These are phyloP conservation scores for Pseudomyrmex sp. DNA, from an alignment of 1,140 invertebrate species.

Conservation along the genomic window DNA sequence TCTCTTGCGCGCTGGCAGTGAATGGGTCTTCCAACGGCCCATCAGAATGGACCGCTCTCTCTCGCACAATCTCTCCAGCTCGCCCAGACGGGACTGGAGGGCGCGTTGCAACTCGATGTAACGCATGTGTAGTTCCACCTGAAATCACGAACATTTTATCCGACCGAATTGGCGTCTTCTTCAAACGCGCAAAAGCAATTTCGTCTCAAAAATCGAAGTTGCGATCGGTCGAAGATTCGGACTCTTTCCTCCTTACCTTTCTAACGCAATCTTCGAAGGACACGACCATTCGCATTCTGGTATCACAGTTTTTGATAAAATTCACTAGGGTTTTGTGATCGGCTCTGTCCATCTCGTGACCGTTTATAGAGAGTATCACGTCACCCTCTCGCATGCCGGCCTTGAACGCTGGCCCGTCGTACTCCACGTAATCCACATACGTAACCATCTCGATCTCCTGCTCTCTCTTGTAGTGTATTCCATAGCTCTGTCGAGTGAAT, in stretches of 20 bases:
- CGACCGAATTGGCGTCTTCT: too few species aligned
- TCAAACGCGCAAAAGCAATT: too few species aligned
- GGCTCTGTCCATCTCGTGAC: conserved; percentile 95
- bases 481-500: conserved; percentile 91
- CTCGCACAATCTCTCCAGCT: conserved; percentile 93
- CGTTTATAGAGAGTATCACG: conserved; percentile 97
- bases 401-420: conserved; percentile 94
- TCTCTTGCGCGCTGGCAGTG: conserved; percentile 92
- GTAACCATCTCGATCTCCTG: conserved; percentile 97
- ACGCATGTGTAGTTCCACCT: conserved; percentile 95
- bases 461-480: conserved; percentile 97
- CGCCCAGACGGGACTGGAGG: conserved; percentile 93
- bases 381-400: conserved; percentile 97
- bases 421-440: conserved; percentile 98
- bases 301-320: conserved; percentile 95
- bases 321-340: conserved; percentile 96
- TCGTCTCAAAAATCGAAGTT: too few species aligned
- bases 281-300: conserved; percentile 96
- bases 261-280: conserved; percentile 97
- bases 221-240: too few species aligned
- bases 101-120: conserved; percentile 95
- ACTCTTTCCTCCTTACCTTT: conserved; percentile 87
- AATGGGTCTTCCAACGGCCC: conserved; percentile 95
- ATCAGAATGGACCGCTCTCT: conserved; percentile 93
- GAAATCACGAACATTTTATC: conserved; percentile 8